phyloP scores from a whole-genome alignment of 35 echinoderm and acorn worm species.

The Stichopus chloronotus region DNA sequence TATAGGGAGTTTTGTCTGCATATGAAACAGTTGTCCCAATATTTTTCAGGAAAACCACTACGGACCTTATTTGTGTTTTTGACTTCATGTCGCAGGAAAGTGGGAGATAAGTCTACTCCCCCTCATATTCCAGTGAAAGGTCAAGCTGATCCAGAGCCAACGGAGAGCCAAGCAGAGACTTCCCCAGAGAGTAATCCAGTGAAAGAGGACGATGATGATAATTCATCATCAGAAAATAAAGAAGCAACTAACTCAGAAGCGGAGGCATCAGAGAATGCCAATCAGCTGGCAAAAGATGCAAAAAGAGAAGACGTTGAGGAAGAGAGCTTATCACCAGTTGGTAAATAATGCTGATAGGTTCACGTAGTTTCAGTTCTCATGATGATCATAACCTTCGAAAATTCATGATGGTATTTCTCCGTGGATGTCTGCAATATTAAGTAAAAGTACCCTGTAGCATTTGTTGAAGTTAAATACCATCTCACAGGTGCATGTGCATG shows the following conservation, averaged over 20 bases:
- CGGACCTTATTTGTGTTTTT: too few species aligned
- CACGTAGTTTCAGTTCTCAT: too few species aligned
- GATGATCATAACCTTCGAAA: too few species aligned
- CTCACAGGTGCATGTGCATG: too few species aligned
- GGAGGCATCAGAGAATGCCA: background rate
- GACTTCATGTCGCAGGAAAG: conserved; percentile 52
- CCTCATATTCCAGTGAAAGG: conserved; percentile 55
- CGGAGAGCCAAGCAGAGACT: background rate
- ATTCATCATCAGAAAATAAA: conserved; percentile 12
- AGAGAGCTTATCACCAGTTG: conserved; percentile 17
- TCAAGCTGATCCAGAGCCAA: background rate
- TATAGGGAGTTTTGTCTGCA: too few species aligned
- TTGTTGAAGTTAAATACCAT: too few species aligned
- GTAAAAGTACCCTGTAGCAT: too few species aligned
- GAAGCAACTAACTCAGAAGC: background rate
- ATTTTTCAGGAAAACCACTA: too few species aligned
- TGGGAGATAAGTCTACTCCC: conserved; percentile 71
- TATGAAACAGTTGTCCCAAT: too few species aligned
- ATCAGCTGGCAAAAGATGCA: conserved; percentile 46
- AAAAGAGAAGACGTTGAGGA: conserved; percentile 40
- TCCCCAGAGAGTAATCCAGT: background rate
- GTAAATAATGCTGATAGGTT: background rate
- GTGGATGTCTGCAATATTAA: background rate
- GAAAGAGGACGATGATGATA: conserved; percentile 4
- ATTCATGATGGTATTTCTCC: too few species aligned